Evolutionary conservation across 2,797 vertebrate species (phyloP).

Genomic region (Squalus acanthias): DNA sequence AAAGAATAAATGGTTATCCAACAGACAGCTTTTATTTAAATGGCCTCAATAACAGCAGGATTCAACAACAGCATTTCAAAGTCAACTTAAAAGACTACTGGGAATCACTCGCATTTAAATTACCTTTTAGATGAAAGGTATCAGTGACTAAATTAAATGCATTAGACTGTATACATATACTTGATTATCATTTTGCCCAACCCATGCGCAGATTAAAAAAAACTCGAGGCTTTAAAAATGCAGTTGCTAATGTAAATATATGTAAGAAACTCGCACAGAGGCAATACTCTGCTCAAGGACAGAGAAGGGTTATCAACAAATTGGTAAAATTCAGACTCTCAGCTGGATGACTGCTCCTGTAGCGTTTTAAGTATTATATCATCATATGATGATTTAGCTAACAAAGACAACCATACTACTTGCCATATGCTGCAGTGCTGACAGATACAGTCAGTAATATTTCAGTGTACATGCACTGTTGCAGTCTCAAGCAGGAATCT

Average conservation of each 20-base stretch:
- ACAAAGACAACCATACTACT: background rate
- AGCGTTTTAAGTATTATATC: background rate
- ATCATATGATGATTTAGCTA: background rate
- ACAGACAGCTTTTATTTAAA: background rate
- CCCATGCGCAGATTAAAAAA: background rate
- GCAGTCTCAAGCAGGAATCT: background rate
- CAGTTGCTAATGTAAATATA: background rate
- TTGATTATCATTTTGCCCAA: background rate
- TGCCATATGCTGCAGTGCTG: background rate
- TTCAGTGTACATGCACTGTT: background rate
- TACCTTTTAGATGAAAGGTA: background rate
- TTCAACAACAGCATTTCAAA: background rate
- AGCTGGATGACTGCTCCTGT: background rate
- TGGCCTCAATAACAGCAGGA: background rate
- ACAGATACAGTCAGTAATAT: background rate
- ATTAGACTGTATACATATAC: background rate
- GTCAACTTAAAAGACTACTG: background rate
- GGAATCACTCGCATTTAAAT: background rate
- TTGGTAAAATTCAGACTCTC: background rate
- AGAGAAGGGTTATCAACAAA: background rate
- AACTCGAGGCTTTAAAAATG: background rate
- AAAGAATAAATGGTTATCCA: background rate
- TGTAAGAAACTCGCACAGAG: background rate
- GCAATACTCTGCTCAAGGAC: background rate
- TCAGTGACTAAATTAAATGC: background rate